Percentiles rank a stretch among this genome's conserved stretches.
Evolutionary conservation across 1,140 invertebrate genomes (phyloP).

Genomic region (Coelopa frigida): DNA sequence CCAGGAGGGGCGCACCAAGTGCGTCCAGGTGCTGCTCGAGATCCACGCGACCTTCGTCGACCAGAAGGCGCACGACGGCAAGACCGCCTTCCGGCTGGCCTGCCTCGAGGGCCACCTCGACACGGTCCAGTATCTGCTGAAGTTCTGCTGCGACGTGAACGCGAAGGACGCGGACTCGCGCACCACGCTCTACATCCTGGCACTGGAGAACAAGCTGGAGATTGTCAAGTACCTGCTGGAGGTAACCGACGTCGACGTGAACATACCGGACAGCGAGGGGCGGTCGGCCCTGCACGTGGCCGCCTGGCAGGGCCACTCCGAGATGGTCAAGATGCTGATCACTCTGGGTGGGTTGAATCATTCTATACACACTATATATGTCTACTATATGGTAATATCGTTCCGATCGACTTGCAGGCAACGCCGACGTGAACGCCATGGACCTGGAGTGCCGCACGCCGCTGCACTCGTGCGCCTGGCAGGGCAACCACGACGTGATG

Average conservation of each 20-base stretch:
- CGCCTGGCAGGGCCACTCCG: conserved; percentile 71
- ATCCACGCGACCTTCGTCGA: conserved; percentile 55
- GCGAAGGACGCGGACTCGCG: conserved; percentile 87
- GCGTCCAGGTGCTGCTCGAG: conserved; percentile 38
- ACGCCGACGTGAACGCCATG: conserved; percentile 77
- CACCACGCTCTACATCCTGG: conserved; percentile 84
- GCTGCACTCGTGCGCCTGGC: conserved; percentile 91
- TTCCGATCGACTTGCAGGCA: conserved; percentile 43
- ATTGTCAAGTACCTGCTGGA: conserved; percentile 78
- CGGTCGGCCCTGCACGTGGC: conserved; percentile 87
- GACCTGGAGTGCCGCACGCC: conserved; percentile 86
- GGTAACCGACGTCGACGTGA: conserved; percentile 71
- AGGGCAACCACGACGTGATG: conserved; percentile 81
- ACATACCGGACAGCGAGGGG: conserved; percentile 83
- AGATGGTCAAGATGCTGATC: conserved; percentile 82
- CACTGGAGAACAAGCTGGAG: conserved; percentile 79
- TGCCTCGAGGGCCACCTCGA: conserved; percentile 63
- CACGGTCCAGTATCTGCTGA: conserved; percentile 65
- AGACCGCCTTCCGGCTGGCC: conserved; percentile 76
- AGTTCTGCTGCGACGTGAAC: conserved; percentile 78
- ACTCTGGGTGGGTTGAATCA: conserved; percentile 51
- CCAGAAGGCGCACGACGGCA: conserved; percentile 86
- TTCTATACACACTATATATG: background rate
- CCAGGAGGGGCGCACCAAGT: conserved; percentile 64
- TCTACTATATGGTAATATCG: conserved; percentile 10